phyloP scores from a whole-genome alignment of 2,888 invertebrate genomes.

The Willowsia nigromaculata region DNA sequence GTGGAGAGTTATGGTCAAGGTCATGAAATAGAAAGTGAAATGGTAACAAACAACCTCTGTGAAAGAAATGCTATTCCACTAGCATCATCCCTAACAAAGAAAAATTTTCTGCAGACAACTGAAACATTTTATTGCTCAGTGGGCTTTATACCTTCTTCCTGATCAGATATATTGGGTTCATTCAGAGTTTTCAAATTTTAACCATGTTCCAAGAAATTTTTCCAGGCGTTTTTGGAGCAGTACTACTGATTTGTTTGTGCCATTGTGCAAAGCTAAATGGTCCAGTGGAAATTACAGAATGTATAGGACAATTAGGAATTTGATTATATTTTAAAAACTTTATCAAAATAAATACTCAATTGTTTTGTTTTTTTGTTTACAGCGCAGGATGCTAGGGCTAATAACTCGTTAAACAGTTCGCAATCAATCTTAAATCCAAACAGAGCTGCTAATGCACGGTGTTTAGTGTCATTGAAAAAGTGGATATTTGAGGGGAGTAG shows the following conservation, averaged over 20 bases:
- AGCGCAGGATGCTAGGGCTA: not conserved
- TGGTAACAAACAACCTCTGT: not conserved
- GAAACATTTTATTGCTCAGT: not conserved
- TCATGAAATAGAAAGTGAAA: constrained; percentile 47
- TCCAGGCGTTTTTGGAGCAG: constrained; percentile 11
- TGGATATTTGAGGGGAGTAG: not conserved
- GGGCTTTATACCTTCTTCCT: not conserved
- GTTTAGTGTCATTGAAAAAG: not conserved
- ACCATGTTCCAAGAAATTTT: constrained; percentile 18
- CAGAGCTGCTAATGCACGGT: not conserved
- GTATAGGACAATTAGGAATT: constrained; percentile 23
- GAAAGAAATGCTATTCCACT: not conserved
- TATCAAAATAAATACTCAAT: too few species aligned
- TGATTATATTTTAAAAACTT: not conserved
- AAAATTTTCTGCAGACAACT: not conserved
- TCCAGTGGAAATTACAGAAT: not conserved
- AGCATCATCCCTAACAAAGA: not conserved
- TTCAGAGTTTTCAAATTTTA: not conserved
- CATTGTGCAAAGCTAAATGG: constrained; percentile 34
- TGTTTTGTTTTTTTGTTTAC: not conserved
- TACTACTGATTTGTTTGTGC: constrained; percentile 34
- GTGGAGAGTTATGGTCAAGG: constrained; percentile 42
- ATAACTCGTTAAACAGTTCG: not conserved
- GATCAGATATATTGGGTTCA: not conserved
- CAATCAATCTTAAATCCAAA: not conserved